Evolutionary conservation across 2,797 vertebrate species (phyloP), one percentile per base, ranked within the genome.

Genomic region (Margarornis squamiger): DNA sequence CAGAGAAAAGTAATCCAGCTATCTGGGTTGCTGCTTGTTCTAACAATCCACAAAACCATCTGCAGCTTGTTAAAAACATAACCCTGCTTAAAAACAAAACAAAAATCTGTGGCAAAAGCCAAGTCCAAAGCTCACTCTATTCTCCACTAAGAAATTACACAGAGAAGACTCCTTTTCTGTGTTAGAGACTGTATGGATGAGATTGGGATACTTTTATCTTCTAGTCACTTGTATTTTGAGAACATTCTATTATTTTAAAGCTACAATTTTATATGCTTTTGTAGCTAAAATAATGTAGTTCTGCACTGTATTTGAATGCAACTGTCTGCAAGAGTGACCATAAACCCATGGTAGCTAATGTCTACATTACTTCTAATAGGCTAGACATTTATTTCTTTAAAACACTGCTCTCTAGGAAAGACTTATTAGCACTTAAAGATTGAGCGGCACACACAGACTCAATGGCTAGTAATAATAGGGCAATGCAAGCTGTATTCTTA

Each of bases 341-440:
- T 76, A 96, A 95, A 77, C 63, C 65, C 49, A 86, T 5, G 39
- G 71, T 2, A 76, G 77, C 85, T 93, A 93, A 97, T 94, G 94
- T 95, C 91, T 94, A 22, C 90, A 82, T 93, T 91, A 91, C 43
- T 93, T 93, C 76, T 92, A 95, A 94, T 39, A 95, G 82, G 81
- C 83, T 75, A 94, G 84, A 94, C 86, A 95, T 79, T 95, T 94
- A 91, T 61, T 97, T 88, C 92, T 97, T 95, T 95, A 94, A 94
- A 97, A 97, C 22, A 54, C 65, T 92, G 74, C 82, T 96, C 96
- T 97, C 94, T 95, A 95, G 93, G 95, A 95, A 97, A 97, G 92
- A 95, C 91, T 90, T 97, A 96, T 96, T 96, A 97, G 93, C 94
- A 93, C 74, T 88, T 96, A 95, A 68, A 96, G 96, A 95, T 41